Base-by-base conservation (phyloP, 1,140 invertebrate species). In the Hypothenemus hampei region DNA sequence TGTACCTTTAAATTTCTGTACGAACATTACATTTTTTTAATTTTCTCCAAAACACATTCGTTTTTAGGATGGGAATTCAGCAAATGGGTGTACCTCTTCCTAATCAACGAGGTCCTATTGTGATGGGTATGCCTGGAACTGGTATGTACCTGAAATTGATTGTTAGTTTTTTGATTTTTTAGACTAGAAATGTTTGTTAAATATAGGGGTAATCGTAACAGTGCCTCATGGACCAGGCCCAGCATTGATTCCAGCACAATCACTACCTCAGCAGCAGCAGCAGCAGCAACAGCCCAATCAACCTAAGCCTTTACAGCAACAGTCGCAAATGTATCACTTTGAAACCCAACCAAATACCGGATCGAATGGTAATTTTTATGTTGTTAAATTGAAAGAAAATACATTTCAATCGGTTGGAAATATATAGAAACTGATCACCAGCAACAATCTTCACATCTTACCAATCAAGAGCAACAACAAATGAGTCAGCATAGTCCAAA, bases 81-180 rank as follows among this genome's bases (percentile, higher is more conserved):
- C 68, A 69, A 66, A 68, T 69, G 66, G 63, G 65, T n/a, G n/a
- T n/a, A 11, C 69, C 65, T 36, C 68, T 68, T 24, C 67, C 68
- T 21, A 66, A 65, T 53, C 61, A 63, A 49, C 57, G 66, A 58
- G 59, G 61, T 19, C 61, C 64, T 40, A 69, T 69, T 63, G 47
- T 69, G 23, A 68, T 71, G 66, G 66, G 65, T 40, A 62, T 67
- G 36, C 65, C 66, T 26, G 65, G 66, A 53, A 59, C 66, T 41
- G 67, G 65, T 68, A 41, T 47, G 57, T 59, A 37, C 19, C 7
- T 16, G 7, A 37, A 11, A 37, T 13, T 16, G 6, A 37, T 37
- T 2, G 11, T 37, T 37, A 11, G 26, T 3, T 7, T 7, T 37
- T 37, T 13, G 11, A 2, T 6, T n/a, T n/a, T n/a, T n/a, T n/a